Evolutionary conservation across 2,888 invertebrate species (phyloP), one percentile per base, ranked within the genome.

Genomic region (Andrena marginata): DNA sequence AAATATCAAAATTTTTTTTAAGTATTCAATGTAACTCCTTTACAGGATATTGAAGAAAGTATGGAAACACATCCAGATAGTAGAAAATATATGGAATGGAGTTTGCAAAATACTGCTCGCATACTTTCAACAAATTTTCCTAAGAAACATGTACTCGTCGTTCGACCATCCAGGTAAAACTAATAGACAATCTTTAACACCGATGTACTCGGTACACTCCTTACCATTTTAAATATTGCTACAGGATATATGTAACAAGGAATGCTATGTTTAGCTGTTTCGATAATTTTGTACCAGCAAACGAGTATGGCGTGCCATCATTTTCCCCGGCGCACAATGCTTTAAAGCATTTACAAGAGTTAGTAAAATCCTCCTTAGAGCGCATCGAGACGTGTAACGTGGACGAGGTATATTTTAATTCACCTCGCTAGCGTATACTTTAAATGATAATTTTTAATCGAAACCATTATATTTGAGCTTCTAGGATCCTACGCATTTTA

Each of bases 271-370:
- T 97, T 94, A 97, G 97, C 92, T 97, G 98, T 92, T 98, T 96
- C 93, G 97, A 97, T 94, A 98, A 98, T 95, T 98, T 98, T 94
- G 97, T 98, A 72, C 96, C 96, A 33, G 96, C 97, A 89, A 79
- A 84, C 49, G 96, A 96, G 92, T 96, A 96, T 79, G 98, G 98
- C n/a, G 96, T 96, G 23, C 98, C 98, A 2, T 96, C 96, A 84
- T 97, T 97, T 93, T 95, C 96, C n/a, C 96, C 96, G 13, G 96
- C 96, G 88, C 96, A 97, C 93, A 95, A 96, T 89, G 96, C 97
- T 5, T 94, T 98, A 82, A 95, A 95, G 72, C 98, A 98, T 92
- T 94, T 98, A 68, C 96, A 96, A 92, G 95, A 93, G 77, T 93
- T 96, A 1, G n/a, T 88, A 29, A 51, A 78, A 68, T 85, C 81